phyloP scores from a whole-genome alignment of 2,888 invertebrate genomes.

The Agrotis clavis region DNA sequence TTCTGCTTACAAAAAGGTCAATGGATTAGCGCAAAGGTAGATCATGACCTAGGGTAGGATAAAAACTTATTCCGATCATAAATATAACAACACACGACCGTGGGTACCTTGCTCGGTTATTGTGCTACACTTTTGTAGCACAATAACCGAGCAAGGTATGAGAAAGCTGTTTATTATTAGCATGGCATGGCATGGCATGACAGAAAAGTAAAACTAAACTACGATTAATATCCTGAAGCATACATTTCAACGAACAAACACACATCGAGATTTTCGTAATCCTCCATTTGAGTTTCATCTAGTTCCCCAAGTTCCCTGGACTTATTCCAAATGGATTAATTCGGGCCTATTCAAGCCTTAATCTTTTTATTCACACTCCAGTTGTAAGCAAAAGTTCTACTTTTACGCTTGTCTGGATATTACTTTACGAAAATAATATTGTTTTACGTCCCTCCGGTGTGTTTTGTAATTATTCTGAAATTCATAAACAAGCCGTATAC shows the following conservation, averaged over 20 bases:
- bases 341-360: constrained; percentile 39
- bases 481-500: background rate
- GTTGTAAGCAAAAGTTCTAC: constrained; percentile 12
- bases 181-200: background rate
- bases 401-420: constrained; percentile 26
- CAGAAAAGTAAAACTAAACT: background rate
- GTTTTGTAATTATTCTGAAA: background rate
- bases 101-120: no score
- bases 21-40: no score
- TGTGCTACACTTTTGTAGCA: no score
- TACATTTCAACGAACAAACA: constrained; percentile 19
- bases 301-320: constrained; percentile 48
- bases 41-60: no score
- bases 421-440: background rate
- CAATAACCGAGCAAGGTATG: no score
- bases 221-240: background rate
- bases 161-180: background rate
- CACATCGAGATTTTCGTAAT: constrained; percentile 10
- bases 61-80: no score
- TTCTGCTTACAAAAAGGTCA: no score
- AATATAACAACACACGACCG: no score
- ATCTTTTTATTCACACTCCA: constrained; percentile 46
- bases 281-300: constrained; percentile 24
- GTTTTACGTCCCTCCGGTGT: background rate
- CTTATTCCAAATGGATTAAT: constrained; percentile 55